Evolutionary conservation across 2,797 vertebrate species (phyloP).

Genomic region (Sebastes alutus): DNA sequence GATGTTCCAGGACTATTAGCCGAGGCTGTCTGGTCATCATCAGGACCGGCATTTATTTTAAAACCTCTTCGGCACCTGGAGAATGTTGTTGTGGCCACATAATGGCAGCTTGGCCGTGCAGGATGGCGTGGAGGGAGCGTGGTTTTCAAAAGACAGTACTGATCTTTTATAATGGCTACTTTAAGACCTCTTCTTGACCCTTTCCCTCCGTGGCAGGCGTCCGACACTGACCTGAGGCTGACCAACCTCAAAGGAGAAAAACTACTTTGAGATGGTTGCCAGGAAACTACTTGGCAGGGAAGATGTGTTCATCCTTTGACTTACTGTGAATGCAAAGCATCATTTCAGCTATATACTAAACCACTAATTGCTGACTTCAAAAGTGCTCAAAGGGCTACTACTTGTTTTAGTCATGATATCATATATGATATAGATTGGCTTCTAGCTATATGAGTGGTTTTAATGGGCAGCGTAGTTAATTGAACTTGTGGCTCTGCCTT

Average conservation of each 20-base stretch:
- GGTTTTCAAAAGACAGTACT: constrained; percentile 53
- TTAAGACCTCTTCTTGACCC: constrained; percentile 55
- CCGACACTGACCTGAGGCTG: constrained; percentile 63
- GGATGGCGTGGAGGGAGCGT: constrained; percentile 15
- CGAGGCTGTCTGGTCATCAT: constrained; percentile 37
- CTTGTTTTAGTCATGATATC: constrained; percentile 40
- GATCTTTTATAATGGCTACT: constrained; percentile 49
- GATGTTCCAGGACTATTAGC: constrained; percentile 26
- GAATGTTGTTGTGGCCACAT: constrained; percentile 22
- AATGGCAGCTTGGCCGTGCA: constrained; percentile 30
- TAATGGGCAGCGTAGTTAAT: constrained; percentile 47
- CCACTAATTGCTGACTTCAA: constrained; percentile 59
- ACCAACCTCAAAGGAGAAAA: constrained; percentile 55
- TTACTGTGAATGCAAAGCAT: constrained; percentile 51
- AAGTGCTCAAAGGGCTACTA: constrained; percentile 37
- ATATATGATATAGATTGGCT: background rate
- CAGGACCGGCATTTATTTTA: constrained; percentile 11
- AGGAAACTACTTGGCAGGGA: constrained; percentile 64
- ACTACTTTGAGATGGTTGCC: constrained; percentile 42
- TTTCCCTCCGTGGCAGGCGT: constrained; percentile 26
- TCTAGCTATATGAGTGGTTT: constrained; percentile 39
- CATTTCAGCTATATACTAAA: constrained; percentile 49
- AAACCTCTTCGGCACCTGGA: constrained; percentile 43
- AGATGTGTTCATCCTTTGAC: constrained; percentile 51
- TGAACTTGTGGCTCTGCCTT: constrained; percentile 49